Evolutionary conservation across 2,113 vertebrate species (phyloP), one percentile per base, ranked within the genome.

Genomic region (Erythrolamprus reginae): DNA sequence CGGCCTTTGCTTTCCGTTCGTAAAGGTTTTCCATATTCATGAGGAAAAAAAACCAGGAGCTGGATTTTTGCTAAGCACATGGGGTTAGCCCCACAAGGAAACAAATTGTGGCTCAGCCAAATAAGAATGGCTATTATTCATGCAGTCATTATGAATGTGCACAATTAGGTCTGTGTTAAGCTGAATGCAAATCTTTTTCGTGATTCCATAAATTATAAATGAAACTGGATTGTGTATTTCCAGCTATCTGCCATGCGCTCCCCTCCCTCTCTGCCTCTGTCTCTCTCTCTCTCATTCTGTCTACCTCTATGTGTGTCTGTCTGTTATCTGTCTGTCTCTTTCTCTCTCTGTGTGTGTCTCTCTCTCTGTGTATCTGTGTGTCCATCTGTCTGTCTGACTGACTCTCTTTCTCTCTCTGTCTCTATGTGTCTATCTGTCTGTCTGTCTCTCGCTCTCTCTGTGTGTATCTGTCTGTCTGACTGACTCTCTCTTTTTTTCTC

Each of bases 281-380:
- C 4, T 56, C 2, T 56, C 8, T 10, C 23, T 24, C 55, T 55
- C 21, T 55, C 21, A 7, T 19, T 23, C 53, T 23, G 5, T 55
- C 3, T 21, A 1, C 23, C 4, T 55, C 1, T 55, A 1, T 55
- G 9, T 50, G 48, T 53, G 4, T 53, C 4, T 5, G 5, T 52
- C 21, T 55, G 0, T 23, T 4, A 17, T 21, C 21, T 55, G 1
- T 55, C 53, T 55, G 19, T 55, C 5, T 55, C 55, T 55, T 1
- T 53, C 17, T 52, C 51, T 52, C 51, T 50, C 50, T 50, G 9
- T 50, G 9, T 50, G 1, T 52, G 2, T 52, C 51, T 52, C 13
- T 15, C 13, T 52, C 5, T 55, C 53, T 58, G 0, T 65, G 12
- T n/a, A 0, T 65, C 12, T n/a, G 0, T 65, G 0, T 65, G 4